Evolutionary conservation across 2,113 vertebrate genomes (phyloP), one percentile per base, ranked within the genome.

Genomic region (Eulemur macaco): DNA sequence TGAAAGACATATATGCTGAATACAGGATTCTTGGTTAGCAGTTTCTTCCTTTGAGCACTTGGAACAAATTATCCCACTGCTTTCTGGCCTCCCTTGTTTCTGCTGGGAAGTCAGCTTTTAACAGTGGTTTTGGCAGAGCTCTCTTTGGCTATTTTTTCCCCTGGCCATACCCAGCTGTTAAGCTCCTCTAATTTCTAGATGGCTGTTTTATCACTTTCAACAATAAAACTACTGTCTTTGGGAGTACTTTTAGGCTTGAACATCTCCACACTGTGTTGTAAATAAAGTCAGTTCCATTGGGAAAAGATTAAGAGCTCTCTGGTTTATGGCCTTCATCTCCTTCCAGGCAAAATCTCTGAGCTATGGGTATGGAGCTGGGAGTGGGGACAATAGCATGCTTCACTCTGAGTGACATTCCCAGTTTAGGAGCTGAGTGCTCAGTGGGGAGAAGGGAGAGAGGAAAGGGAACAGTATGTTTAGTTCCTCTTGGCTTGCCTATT

Each of bases 161-260:
- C n/a, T 85, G 25, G n/a, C 37, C 18, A 31, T 71, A 85, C 10
- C 18, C 23, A 80, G 4, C 10, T 54, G 29, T 71, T 88, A 74
- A 76, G 25, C 20, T 74, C 52, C 39, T 54, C 27, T 90, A 52
- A 93, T 63, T 84, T 42, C 58, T 50, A 42, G 34, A 34, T 71
- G n/a, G 42, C 88, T 83, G 42, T 54, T 71, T 96, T 71, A 88
- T 69, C 74, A 63, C 60, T 77, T 96, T 63, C n/a, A 78, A 42
- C 23, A 73, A 73, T 73, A 39, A 71, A 71, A 71, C 17, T 34
- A 56, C 15, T 45, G 17, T 54, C 42, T 71, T 31, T 66, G n/a
- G 76, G 78, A 69, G 6, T n/a, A 69, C 52, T 29, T 3, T 88
- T 42, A 50, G 69, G 45, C 23, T 86, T 81, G 37, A 31, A 63